Conservation (phyloP, 2,797 vertebrate species). For the Rhynchotus rufescens region DNA sequence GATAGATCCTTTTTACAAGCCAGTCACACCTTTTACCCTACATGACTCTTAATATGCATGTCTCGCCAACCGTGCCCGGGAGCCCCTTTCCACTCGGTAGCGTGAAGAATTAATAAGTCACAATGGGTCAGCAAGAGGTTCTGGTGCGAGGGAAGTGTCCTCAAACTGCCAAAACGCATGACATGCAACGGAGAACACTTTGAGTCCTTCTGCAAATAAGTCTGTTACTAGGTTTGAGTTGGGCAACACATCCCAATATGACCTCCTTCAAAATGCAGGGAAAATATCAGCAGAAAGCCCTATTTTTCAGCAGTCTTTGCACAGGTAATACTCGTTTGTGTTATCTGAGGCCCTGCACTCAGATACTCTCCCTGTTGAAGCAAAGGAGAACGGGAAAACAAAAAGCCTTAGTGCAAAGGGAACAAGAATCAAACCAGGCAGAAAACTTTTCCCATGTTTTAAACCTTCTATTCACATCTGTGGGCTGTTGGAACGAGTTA, state of each 20-base stretch:
- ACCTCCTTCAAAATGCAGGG: neutral
- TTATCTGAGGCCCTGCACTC: neutral
- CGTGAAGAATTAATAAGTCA: neutral
- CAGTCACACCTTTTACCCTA: fast-evolving
- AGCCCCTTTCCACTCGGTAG: neutral
- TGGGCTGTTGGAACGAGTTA: neutral
- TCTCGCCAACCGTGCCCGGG: fast-evolving
- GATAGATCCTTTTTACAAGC: neutral
- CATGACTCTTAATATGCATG: neutral
- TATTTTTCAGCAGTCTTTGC: neutral
- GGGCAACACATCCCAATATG: neutral
- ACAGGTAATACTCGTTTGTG: neutral
- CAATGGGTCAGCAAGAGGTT: neutral
- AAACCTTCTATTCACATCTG: slow-evolving; percentile 6
- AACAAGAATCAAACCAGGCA: neutral
- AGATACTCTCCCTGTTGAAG: neutral
- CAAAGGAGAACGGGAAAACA: neutral
- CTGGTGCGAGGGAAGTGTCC: neutral
- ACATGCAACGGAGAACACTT: neutral
- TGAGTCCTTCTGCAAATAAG: neutral
- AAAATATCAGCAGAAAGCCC: neutral
- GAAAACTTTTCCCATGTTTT: neutral
- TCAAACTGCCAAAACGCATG: neutral
- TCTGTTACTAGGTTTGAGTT: neutral
- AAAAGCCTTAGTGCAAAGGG: neutral